Evolutionary conservation across 1,140 invertebrate species (phyloP).

Genomic region (Riptortus pedestris): DNA sequence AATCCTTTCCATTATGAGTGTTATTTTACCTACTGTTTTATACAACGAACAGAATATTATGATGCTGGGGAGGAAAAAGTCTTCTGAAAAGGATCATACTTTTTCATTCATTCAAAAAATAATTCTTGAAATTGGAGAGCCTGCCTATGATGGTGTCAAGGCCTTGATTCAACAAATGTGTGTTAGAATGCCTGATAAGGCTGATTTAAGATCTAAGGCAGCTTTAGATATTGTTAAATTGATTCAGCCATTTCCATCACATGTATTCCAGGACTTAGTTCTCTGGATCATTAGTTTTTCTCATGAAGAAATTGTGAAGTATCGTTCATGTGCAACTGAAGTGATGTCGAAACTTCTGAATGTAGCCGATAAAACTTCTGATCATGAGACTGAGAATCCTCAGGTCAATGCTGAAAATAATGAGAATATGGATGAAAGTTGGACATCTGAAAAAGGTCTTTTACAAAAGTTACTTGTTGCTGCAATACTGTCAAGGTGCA

Average conservation of each 20-base stretch:
- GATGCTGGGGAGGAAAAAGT: slow-evolving; percentile 35
- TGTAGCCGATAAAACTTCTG: slow-evolving; percentile 32
- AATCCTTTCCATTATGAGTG: slow-evolving; percentile 41
- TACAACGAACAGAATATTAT: slow-evolving; percentile 37
- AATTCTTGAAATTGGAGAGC: slow-evolving; percentile 36
- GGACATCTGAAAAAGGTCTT: not conserved
- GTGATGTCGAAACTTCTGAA: slow-evolving; percentile 43
- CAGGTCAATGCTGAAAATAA: too few species aligned
- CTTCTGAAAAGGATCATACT: slow-evolving; percentile 40
- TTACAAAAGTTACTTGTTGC: slow-evolving; percentile 41
- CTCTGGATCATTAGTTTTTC: slow-evolving; percentile 43
- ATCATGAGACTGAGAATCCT: not conserved
- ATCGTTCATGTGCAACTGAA: slow-evolving; percentile 47
- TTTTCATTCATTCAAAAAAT: slow-evolving; percentile 44
- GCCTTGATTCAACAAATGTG: slow-evolving; percentile 49
- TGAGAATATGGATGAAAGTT: too few species aligned
- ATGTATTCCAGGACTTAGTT: slow-evolving; percentile 37
- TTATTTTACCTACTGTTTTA: slow-evolving; percentile 41
- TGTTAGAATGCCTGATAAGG: slow-evolving; percentile 44
- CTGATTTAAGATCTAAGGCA: slow-evolving; percentile 46
- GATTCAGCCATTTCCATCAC: slow-evolving; percentile 37
- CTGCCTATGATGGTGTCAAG: slow-evolving; percentile 36
- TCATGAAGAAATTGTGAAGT: slow-evolving; percentile 40
- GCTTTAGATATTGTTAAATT: slow-evolving; percentile 42
- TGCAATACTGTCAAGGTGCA: slow-evolving; percentile 42